Evolutionary conservation across 1,140 invertebrate species (phyloP).

Genomic region (Drosophila kepulauana): DNA sequence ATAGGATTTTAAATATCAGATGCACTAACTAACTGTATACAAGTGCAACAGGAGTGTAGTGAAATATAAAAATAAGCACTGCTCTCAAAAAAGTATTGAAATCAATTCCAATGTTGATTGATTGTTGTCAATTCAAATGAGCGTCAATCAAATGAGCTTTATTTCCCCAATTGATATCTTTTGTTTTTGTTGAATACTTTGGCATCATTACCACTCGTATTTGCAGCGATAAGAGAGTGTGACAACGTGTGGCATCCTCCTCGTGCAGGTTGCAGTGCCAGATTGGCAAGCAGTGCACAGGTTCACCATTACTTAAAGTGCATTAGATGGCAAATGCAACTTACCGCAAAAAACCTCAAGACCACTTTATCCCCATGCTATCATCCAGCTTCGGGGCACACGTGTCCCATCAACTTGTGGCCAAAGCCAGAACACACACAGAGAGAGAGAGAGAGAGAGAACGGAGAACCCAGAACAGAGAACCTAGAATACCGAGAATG

Average conservation of each 20-base stretch:
- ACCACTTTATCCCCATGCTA: conserved; percentile 4
- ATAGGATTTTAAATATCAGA: too few relatives aligned
- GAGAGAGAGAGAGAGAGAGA: too few relatives aligned
- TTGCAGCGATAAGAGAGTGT: conserved; percentile 18
- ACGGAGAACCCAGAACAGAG: too few relatives aligned
- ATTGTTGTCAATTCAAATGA: neutral
- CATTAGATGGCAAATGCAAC: conserved; percentile 32
- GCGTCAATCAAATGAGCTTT: neutral
- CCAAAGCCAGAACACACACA: neutral
- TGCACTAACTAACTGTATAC: too few relatives aligned
- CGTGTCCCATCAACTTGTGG: conserved; percentile 6
- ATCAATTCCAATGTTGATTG: neutral
- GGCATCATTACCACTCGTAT: conserved; percentile 1
- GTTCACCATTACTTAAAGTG: conserved; percentile 50
- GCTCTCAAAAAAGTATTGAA: neutral
- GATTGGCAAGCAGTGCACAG: conserved; percentile 45
- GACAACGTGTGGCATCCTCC: conserved; percentile 13
- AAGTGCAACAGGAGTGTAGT: too few relatives aligned
- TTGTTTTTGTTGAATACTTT: neutral
- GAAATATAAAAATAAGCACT: too few relatives aligned
- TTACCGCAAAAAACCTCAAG: conserved; percentile 27
- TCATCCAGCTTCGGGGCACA: conserved; percentile 8
- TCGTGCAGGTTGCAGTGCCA: conserved; percentile 26
- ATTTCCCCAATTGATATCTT: neutral
- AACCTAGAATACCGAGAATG: too few relatives aligned